These are phyloP conservation scores for Cyprinodon diabolis DNA, from an alignment of 2,797 vertebrate species.

Conservation along the genomic window DNA sequence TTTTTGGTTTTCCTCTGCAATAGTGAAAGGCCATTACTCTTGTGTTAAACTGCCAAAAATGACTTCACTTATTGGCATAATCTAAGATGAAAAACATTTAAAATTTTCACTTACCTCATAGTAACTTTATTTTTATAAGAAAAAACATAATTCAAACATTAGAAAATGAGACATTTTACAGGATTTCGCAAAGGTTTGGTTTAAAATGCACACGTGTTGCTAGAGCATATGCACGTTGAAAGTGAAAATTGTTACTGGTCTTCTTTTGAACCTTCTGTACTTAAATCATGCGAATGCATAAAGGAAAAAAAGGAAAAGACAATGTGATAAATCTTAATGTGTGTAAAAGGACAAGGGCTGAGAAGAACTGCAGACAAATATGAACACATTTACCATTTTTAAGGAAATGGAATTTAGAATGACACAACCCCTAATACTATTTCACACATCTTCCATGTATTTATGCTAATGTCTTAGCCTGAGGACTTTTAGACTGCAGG, in stretches of 20 bases:
- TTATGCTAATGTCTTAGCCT: conserved; percentile 64
- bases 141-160: background rate
- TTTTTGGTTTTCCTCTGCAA: conserved; percentile 1
- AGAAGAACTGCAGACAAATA: conserved; percentile 50
- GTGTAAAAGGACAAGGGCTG: conserved; percentile 25
- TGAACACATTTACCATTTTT: conserved; percentile 57
- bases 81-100: background rate
- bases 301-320: conserved; percentile 48
- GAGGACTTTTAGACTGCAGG: conserved; percentile 55
- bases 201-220: background rate
- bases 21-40: background rate
- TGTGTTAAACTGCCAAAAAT: background rate
- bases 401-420: conserved; percentile 68
- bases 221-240: conserved; percentile 30
- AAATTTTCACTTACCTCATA: background rate
- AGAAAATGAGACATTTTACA: background rate
- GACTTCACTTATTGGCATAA: background rate
- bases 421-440: conserved; percentile 61
- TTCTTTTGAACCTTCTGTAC: conserved; percentile 38
- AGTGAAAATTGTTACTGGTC: conserved; percentile 30
- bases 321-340: conserved; percentile 9
- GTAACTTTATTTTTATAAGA: background rate
- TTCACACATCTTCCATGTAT: conserved; percentile 32
- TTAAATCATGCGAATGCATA: conserved; percentile 51
- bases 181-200: background rate